These are phyloP conservation scores for Tychaedon coryphoeus DNA, from an alignment of 2,113 vertebrate genomes.

Conservation along the genomic window DNA sequence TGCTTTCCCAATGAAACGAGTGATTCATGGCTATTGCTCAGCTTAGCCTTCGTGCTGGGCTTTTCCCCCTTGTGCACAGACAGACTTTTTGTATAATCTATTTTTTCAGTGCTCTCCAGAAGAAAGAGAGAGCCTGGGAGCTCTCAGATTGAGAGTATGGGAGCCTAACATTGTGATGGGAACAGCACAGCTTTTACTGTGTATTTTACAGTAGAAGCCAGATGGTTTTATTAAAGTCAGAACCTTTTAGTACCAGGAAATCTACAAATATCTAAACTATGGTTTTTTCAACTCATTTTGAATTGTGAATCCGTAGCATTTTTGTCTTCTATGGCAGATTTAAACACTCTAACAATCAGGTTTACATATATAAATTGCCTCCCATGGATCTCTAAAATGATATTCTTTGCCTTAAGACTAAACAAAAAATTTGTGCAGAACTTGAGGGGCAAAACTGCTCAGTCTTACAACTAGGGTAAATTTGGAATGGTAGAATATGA, in stretches of 20 bases:
- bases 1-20: background rate
- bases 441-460: background rate
- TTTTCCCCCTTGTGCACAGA: background rate
- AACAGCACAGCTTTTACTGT: background rate
- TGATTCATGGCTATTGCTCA: background rate
- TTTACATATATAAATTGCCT: background rate
- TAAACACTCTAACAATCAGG: background rate
- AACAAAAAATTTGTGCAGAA: background rate
- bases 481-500: background rate
- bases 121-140: background rate
- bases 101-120: background rate
- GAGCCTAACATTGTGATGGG: background rate
- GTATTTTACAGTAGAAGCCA: background rate
- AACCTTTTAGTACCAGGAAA: background rate
- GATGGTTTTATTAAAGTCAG: background rate
- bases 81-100: background rate
- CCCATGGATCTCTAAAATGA: background rate
- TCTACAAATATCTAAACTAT: background rate
- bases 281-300: background rate
- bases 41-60: background rate
- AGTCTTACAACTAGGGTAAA: background rate
- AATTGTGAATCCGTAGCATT: background rate
- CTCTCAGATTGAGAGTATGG: background rate
- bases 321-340: background rate
- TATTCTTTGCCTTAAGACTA: background rate